Evolutionary conservation across 1,140 invertebrate species (phyloP).

Genomic region (Rhopalosiphum maidis): DNA sequence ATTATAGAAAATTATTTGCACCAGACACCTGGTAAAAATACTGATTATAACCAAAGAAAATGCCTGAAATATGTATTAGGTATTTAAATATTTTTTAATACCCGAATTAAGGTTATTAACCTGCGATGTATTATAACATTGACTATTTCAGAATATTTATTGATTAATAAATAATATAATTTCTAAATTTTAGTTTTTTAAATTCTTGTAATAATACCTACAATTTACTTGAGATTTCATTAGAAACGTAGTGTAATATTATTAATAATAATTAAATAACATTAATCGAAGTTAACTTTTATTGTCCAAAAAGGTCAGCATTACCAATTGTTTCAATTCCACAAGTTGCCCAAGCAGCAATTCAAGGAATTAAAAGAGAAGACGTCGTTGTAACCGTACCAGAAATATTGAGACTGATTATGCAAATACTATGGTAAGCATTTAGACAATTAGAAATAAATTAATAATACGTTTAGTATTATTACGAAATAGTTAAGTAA

Average conservation of each 20-base stretch:
- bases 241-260: neutral
- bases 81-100: no score
- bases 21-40: neutral
- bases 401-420: constrained; percentile 54
- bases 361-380: constrained; percentile 59
- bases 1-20: neutral
- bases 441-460: neutral
- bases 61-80: neutral
- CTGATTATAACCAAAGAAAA: neutral
- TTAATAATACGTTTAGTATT: no score
- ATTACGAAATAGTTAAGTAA: neutral
- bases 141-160: no score
- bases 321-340: constrained; percentile 60
- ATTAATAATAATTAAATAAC: no score
- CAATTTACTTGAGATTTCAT: neutral
- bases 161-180: no score
- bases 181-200: no score
- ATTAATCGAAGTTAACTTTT: neutral
- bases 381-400: constrained; percentile 59
- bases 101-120: no score
- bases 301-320: constrained; percentile 58
- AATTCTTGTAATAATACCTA: neutral
- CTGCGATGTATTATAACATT: no score
- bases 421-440: constrained; percentile 21
- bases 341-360: constrained; percentile 58